Percentiles rank a stretch among this genome's conserved stretches.
Conservation (phyloP, 2,797 vertebrate genomes). For the Meda fulgida region DNA sequence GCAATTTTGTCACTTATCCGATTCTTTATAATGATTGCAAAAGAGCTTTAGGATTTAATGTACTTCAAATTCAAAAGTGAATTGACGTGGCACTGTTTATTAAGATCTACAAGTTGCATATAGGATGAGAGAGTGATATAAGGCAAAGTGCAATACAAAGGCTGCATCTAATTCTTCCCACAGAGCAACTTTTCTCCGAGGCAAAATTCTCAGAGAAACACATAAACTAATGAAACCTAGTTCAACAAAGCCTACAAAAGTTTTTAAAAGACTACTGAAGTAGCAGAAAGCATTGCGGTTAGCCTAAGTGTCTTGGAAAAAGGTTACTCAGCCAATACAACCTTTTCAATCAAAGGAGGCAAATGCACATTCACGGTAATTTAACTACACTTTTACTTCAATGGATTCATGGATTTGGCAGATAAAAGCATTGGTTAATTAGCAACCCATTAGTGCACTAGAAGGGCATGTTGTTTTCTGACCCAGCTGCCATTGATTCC, state of each 20-base stretch:
- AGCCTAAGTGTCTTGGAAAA: neutral
- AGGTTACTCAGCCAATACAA: slow-evolving; percentile 6
- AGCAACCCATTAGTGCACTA: slow-evolving; percentile 57
- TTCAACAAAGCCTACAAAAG: slow-evolving; percentile 2
- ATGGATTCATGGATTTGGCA: slow-evolving; percentile 50
- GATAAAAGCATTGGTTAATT: slow-evolving; percentile 60
- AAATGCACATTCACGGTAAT: slow-evolving; percentile 42
- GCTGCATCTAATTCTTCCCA: neutral
- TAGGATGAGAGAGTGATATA: slow-evolving; percentile 1
- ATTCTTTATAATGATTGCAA: neutral
- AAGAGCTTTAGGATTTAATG: neutral
- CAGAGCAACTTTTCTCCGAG: neutral
- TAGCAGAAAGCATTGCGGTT: neutral
- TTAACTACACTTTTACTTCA: slow-evolving; percentile 19
- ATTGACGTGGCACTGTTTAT: neutral
- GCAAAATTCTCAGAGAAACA: slow-evolving; percentile 22
- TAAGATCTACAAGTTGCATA: neutral
- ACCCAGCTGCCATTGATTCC: slow-evolving; percentile 63
- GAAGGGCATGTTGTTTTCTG: slow-evolving; percentile 65
- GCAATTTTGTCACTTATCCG: neutral
- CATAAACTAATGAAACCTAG: slow-evolving; percentile 27
- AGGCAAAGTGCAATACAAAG: neutral
- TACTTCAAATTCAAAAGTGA: neutral
- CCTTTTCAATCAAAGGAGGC: slow-evolving; percentile 35
- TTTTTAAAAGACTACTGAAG: slow-evolving; percentile 4